These are phyloP conservation scores for Anoplius nigerrimus DNA, from an alignment of 2,888 invertebrate genomes.

Conservation along the genomic window DNA sequence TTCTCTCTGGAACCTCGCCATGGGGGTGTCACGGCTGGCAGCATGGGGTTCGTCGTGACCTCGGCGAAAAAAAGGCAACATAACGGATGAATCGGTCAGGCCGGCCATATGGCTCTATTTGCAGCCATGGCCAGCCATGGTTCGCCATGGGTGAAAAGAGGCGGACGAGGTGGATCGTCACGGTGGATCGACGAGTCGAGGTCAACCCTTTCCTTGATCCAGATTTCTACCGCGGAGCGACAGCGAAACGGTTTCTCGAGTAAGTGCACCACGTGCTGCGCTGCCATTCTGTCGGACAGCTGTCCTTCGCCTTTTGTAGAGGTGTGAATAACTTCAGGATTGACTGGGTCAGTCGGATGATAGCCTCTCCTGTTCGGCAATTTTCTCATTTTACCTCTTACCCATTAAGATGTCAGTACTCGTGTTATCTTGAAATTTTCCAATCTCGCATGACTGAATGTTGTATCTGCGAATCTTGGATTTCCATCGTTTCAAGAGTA, in stretches of 20 bases:
- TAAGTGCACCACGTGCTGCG: conserved; percentile 13
- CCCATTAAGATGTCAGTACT: too few species aligned
- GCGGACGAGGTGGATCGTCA: too few species aligned
- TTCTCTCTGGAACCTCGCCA: conserved; percentile 13
- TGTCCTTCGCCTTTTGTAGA: not conserved
- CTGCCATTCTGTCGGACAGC: conserved; percentile 20
- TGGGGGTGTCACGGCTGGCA: conserved; percentile 30
- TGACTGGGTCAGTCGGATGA: too few species aligned
- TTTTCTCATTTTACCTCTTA: too few species aligned
- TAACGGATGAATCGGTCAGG: conserved; percentile 24
- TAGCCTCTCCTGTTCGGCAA: too few species aligned
- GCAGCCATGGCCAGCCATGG: conserved; percentile 4
- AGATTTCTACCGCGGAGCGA: conserved; percentile 23
- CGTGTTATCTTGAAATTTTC: too few species aligned
- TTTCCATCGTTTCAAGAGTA: too few species aligned
- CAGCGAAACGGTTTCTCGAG: conserved; percentile 25
- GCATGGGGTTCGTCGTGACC: conserved; percentile 30
- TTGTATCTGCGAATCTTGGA: too few species aligned
- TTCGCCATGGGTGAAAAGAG: too few species aligned
- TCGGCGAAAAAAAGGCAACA: conserved; percentile 10
- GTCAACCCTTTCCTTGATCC: conserved; percentile 1
- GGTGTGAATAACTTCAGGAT: too few species aligned
- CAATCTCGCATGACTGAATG: too few species aligned
- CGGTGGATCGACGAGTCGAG: not conserved
- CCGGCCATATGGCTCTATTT: conserved; percentile 43